phyloP scores from a whole-genome alignment of 2,797 vertebrate genomes.

The Phoeniculus purpureus region DNA sequence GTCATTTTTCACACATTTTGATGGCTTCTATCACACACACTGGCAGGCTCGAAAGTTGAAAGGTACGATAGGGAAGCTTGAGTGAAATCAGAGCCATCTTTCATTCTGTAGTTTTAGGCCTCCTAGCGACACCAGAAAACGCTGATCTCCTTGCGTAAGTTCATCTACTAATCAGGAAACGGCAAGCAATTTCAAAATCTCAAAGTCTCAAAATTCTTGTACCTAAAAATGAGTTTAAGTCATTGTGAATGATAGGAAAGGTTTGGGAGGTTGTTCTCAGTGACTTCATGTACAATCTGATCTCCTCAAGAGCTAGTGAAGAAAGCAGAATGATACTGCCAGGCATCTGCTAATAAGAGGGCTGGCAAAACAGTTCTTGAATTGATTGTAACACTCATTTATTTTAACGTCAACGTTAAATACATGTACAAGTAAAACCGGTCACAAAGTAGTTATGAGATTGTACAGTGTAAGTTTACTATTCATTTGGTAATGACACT shows the following conservation, averaged over 20 bases:
- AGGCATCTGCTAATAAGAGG: not conserved
- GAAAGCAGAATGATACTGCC: not conserved
- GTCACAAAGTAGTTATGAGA: not conserved
- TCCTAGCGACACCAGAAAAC: not conserved
- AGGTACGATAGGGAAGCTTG: slow-evolving; percentile 58
- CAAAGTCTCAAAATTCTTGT: not conserved
- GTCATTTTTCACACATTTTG: slow-evolving; percentile 73
- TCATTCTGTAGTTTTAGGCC: slow-evolving; percentile 5
- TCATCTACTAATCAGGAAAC: not conserved
- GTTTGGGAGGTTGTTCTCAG: not conserved
- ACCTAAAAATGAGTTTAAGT: not conserved
- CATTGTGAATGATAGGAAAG: not conserved
- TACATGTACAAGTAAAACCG: not conserved
- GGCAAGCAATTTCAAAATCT: not conserved
- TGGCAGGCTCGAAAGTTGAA: slow-evolving; percentile 63
- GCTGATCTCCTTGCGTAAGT: not conserved
- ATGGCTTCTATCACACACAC: slow-evolving; percentile 67
- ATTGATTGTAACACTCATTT: not conserved
- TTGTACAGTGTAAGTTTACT: not conserved
- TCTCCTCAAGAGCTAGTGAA: not conserved
- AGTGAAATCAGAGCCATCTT: slow-evolving; percentile 26
- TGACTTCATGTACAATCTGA: not conserved
- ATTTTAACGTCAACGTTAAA: not conserved
- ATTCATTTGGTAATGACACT: not conserved
- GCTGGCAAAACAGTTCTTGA: not conserved